These are phyloP conservation scores for Volucella zonaria DNA, from an alignment of 2,888 invertebrate genomes.

Conservation along the genomic window DNA sequence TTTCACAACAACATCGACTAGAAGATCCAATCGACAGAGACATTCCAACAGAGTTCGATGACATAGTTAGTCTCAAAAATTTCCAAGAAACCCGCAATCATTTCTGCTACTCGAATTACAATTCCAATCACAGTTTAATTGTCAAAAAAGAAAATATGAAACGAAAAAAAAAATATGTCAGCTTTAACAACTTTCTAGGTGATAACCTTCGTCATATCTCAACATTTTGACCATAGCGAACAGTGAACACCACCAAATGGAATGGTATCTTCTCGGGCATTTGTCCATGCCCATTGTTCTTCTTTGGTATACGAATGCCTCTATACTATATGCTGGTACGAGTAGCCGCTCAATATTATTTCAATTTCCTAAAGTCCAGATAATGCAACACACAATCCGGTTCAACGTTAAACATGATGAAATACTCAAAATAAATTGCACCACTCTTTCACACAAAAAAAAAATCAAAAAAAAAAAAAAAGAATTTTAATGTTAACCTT, in stretches of 20 bases:
- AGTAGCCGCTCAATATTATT: background rate
- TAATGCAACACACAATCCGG: slow-evolving; percentile 13
- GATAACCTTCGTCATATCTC: slow-evolving; percentile 45
- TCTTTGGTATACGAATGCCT: background rate
- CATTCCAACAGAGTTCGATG: too few species aligned
- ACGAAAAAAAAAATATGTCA: background rate
- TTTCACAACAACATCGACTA: too few species aligned
- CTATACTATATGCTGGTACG: background rate
- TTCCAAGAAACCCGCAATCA: too few species aligned
- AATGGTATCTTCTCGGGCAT: slow-evolving; percentile 1
- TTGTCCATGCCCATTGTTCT: background rate
- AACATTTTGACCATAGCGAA: slow-evolving; percentile 1
- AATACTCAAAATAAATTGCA: slow-evolving; percentile 47
- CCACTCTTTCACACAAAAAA: slow-evolving; percentile 1
- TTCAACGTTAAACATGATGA: slow-evolving; percentile 38
- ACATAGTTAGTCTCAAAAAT: too few species aligned
- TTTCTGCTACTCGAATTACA: background rate
- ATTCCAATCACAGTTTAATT: slow-evolving; percentile 6
- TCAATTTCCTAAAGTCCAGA: background rate
- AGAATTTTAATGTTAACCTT: slow-evolving; percentile 39
- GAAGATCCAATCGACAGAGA: too few species aligned
- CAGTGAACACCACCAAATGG: background rate
- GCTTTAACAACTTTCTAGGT: slow-evolving; percentile 8
- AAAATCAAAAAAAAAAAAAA: background rate
- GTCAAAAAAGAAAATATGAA: background rate